Base-by-base conservation (phyloP, 2,113 vertebrate species). In the Xerus inauris region DNA sequence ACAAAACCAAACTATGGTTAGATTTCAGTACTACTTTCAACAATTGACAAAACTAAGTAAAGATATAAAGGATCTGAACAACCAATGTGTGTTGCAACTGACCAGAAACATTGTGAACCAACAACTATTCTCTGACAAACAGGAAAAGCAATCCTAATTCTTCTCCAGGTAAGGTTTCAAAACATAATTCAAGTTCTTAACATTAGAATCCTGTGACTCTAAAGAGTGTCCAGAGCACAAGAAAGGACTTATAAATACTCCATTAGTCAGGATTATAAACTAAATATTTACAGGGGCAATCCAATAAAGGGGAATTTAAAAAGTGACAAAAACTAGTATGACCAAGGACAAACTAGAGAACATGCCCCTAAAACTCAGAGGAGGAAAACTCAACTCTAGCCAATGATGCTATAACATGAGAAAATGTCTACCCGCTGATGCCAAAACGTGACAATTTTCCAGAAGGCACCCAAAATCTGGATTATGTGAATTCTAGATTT, bases 111-210 rank as follows among this genome's bases (percentile, higher is more conserved):
- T 0, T 32, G 40, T 80, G 47, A 84, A 80, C 22, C 59, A 62
- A 62, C 8, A 76, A 85, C 17, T 83, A 19, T 51, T 57, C 30
- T 67, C 47, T n/a, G 4, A 91, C 51, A 62, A 62, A 62, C 71
- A 88, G 8, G 24, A 40, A 94, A 79, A 92, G 7, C 32, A 91
- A 94, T 14, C 45, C 28, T 35, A 14, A 94, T 62, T 85, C 38
- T 88, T 80, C 84, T 19, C 38, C 35, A 72, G 12, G 71, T 79
- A 79, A 71, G 10, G 40, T 73, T 87, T 94, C 85, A 88, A 11
- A 69, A 94, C 94, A 51, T 85, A 94, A 94, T 51, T 89, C 10
- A 80, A 82, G 45, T 87, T 94, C 71, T 40, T 67, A 62, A 13
- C n/a, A 71, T 81, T 40, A 54, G 49, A 97, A 85, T 75, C 85